A percentile compares a stretch with the other conserved stretches of the same genome.
These are phyloP conservation scores for Gallinago nigripennis DNA, from an alignment of 2,797 vertebrate species.

Conservation along the genomic window DNA sequence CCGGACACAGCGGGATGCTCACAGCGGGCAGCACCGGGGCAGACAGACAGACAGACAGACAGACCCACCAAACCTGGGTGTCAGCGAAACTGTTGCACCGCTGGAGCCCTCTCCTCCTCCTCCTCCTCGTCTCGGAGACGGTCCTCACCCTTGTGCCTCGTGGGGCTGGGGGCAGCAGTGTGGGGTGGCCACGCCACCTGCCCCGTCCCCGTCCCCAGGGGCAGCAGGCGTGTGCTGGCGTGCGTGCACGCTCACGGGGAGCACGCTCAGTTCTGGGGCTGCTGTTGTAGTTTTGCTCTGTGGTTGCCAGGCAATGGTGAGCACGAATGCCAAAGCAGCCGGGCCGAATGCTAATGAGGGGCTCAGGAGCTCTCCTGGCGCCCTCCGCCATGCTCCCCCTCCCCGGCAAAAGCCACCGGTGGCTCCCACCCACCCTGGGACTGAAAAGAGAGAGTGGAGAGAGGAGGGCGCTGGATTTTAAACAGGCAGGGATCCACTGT, in stretches of 20 bases:
- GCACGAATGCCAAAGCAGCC: not conserved
- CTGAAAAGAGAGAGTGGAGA: not conserved
- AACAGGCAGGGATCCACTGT: not conserved
- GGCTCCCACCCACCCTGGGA: not conserved
- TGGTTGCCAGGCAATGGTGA: constrained; percentile 70
- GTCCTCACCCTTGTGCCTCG: not conserved
- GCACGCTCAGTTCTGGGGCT: not conserved
- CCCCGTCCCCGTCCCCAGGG: rapidly evolving
- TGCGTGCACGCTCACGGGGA: rapidly evolving
- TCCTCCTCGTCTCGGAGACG: not conserved
- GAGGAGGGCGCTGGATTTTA: not conserved
- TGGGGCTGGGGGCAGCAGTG: rapidly evolving
- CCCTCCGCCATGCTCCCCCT: rapidly evolving
- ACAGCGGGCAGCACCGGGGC: rapidly evolving
- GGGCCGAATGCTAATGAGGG: constrained; percentile 60
- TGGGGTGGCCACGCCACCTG: rapidly evolving
- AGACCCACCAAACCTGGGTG: not conserved
- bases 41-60: not conserved
- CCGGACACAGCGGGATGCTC: rapidly evolving
- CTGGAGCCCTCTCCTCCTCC: not conserved
- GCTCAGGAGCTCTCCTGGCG: not conserved
- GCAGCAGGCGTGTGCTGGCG: not conserved
- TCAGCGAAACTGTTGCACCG: not conserved
- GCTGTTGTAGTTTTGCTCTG: constrained; percentile 47
- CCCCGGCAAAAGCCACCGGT: rapidly evolving